Evolutionary conservation across 2,113 vertebrate genomes (phyloP).

Genomic region (Nansenia antarctica): DNA sequence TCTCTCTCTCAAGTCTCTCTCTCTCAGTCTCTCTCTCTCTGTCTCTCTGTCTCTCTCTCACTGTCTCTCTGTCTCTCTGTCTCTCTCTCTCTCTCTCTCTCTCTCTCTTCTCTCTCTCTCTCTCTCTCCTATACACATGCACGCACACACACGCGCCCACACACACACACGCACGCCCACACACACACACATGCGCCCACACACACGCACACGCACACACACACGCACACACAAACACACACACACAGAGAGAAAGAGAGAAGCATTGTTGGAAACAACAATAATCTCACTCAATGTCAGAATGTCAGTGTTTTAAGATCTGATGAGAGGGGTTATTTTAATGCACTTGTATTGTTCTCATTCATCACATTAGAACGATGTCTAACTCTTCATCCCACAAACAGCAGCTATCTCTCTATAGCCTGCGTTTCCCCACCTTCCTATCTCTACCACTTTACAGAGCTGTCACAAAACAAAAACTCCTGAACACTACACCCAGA

Average conservation of each 20-base stretch:
- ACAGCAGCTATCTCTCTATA: slow-evolving; percentile 18
- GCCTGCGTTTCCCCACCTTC: slow-evolving; percentile 22
- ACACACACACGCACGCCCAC: too few relatives aligned
- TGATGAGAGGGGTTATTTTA: neutral
- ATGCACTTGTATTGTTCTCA: slow-evolving; percentile 20
- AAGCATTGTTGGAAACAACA: neutral
- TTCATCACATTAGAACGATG: slow-evolving; percentile 22
- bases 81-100: too few relatives aligned
- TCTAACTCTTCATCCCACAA: slow-evolving; percentile 6
- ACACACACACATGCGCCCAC: slow-evolving; percentile 1
- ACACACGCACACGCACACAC: neutral
- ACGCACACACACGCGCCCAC: too few relatives aligned
- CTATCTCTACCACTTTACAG: slow-evolving; percentile 39
- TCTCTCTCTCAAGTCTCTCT: too few relatives aligned
- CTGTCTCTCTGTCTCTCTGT: too few relatives aligned
- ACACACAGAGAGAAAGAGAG: slow-evolving; percentile 6
- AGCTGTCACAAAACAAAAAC: slow-evolving; percentile 34
- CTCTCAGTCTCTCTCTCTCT: too few relatives aligned
- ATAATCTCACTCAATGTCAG: neutral
- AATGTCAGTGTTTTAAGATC: slow-evolving; percentile 12
- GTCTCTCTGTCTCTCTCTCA: too few relatives aligned
- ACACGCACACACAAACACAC: slow-evolving; percentile 25
- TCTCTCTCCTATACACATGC: too few relatives aligned
- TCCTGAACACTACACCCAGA: slow-evolving; percentile 45
- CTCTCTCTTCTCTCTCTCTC: too few relatives aligned